phyloP scores from a whole-genome alignment of 2,888 invertebrate species.

The Ferdinandea cuprea region DNA sequence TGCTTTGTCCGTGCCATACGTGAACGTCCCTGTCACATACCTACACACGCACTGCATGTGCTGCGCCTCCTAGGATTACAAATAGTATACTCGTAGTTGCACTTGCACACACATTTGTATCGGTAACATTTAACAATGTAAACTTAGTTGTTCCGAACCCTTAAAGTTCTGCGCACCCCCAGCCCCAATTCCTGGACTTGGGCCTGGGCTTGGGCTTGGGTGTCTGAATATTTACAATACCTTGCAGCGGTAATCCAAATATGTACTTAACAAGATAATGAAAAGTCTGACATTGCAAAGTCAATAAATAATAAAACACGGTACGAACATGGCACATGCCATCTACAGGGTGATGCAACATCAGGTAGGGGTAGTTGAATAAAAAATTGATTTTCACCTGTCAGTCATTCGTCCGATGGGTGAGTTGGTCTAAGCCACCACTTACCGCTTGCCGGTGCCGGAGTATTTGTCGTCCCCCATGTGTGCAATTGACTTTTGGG shows the following conservation, averaged over 20 bases:
- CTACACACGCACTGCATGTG: slow-evolving; percentile 13
- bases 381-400: slow-evolving; percentile 69
- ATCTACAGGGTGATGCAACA: slow-evolving; percentile 51
- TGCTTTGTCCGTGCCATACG: neutral
- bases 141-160: slow-evolving; percentile 63
- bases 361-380: neutral
- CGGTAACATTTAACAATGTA: slow-evolving; percentile 70
- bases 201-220: no score
- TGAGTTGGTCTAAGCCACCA: slow-evolving; percentile 35
- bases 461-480: slow-evolving; percentile 46
- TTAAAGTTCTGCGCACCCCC: slow-evolving; percentile 2
- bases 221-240: slow-evolving; percentile 71
- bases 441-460: neutral
- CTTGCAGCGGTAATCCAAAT: slow-evolving; percentile 74
- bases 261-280: slow-evolving; percentile 75
- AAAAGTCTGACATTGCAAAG: slow-evolving; percentile 75
- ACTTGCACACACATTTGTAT: slow-evolving; percentile 55
- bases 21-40: neutral
- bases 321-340: slow-evolving; percentile 38
- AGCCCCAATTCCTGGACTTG: no score
- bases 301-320: slow-evolving; percentile 73
- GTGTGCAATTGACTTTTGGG: slow-evolving; percentile 73
- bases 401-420: slow-evolving; percentile 44
- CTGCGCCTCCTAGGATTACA: slow-evolving; percentile 54
- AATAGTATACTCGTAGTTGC: slow-evolving; percentile 52